Evolutionary conservation across 2,113 vertebrate species (phyloP).

Genomic region (Cricetomys ansorgei): DNA sequence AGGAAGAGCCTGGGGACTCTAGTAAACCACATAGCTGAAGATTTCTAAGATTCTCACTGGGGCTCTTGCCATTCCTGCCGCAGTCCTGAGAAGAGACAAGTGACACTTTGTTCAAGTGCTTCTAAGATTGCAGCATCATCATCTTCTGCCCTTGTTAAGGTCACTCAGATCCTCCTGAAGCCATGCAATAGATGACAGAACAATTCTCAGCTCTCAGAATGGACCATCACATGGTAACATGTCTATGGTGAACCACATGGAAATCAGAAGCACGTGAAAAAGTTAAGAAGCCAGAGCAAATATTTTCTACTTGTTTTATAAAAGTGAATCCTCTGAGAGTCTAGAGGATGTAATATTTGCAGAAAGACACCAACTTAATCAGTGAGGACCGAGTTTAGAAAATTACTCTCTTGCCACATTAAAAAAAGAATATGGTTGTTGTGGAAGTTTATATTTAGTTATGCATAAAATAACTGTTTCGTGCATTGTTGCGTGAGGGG

Average conservation of each 20-base stretch:
- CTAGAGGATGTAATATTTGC: not conserved
- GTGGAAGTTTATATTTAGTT: no score
- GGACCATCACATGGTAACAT: rapidly evolving
- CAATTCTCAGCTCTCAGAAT: no score
- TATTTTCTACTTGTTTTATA: not conserved
- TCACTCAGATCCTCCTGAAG: not conserved
- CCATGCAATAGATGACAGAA: not conserved
- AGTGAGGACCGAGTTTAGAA: not conserved
- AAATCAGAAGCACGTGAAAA: not conserved
- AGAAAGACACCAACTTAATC: not conserved
- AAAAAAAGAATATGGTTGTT: not conserved
- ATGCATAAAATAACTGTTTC: no score
- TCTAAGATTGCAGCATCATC: not conserved
- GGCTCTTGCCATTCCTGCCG: rapidly evolving
- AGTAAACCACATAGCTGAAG: not conserved
- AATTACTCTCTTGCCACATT: not conserved
- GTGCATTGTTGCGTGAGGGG: no score
- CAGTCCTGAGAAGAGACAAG: not conserved
- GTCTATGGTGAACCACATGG: not conserved
- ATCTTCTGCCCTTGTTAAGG: not conserved
- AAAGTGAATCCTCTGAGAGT: not conserved
- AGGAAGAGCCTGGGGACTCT: no score
- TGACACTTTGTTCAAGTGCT: not conserved
- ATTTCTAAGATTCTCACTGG: rapidly evolving
- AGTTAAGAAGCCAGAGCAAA: not conserved